These are phyloP conservation scores for Sciurus carolinensis DNA, from an alignment of 2,797 vertebrate species.

Conservation along the genomic window DNA sequence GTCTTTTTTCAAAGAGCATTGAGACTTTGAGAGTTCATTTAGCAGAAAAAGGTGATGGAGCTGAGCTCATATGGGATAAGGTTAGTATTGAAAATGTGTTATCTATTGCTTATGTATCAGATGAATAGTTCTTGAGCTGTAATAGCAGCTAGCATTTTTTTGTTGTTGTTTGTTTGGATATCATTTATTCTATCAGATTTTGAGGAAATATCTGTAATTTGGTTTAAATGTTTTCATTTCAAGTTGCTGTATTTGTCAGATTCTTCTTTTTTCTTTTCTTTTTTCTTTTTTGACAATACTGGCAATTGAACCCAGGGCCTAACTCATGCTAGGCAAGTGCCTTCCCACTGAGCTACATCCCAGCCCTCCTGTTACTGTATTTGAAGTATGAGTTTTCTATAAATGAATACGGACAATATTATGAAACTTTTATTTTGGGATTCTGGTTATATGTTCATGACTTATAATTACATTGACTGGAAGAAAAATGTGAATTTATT, in stretches of 20 bases:
- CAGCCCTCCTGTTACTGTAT: neutral
- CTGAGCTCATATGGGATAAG: conserved; percentile 98
- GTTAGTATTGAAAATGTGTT: conserved; percentile 87
- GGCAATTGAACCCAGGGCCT: no score
- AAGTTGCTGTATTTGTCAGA: neutral
- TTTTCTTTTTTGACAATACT: no score
- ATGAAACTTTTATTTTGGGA: conserved; percentile 46
- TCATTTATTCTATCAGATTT: conserved; percentile 17
- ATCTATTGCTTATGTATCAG: neutral
- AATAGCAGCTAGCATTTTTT: neutral
- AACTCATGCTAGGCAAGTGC: no score
- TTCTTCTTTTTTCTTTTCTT: no score
- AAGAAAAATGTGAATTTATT: conserved; percentile 1
- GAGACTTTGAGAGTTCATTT: conserved; percentile 94
- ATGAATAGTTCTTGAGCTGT: neutral
- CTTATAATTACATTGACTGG: conserved; percentile 44
- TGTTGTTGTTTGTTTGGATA: neutral
- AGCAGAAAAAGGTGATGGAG: conserved; percentile 94
- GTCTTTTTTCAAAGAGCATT: conserved; percentile 95
- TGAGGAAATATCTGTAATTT: conserved; percentile 14
- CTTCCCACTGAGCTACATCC: no score
- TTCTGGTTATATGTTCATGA: neutral
- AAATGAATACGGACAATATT: neutral
- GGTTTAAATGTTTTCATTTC: conserved; percentile 44
- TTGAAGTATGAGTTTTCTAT: conserved; percentile 50